Evolutionary conservation across 1,140 invertebrate genomes (phyloP).

Genomic region (Venustaconcha ellipsiformis): DNA sequence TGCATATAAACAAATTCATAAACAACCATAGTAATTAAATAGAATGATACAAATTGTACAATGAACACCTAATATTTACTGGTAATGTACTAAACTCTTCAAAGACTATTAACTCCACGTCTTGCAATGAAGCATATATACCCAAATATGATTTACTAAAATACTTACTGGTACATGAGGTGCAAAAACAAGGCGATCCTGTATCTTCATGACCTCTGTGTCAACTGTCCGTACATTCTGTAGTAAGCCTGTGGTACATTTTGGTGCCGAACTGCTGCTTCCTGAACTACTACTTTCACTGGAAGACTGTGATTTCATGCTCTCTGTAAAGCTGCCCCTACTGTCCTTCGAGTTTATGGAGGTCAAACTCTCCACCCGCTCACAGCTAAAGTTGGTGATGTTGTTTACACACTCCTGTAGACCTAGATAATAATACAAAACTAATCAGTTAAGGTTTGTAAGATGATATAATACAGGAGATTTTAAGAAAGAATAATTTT

Average conservation of each 20-base stretch:
- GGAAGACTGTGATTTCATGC: constrained; percentile 38
- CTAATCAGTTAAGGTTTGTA: no score
- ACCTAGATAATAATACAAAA: constrained; percentile 28
- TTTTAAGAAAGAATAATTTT: no score
- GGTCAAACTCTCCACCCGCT: constrained; percentile 50
- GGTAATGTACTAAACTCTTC: no score
- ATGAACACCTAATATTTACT: no score
- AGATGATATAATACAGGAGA: no score
- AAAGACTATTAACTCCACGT: no score
- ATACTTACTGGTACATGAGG: constrained; percentile 51
- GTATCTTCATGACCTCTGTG: constrained; percentile 53
- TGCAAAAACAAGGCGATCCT: constrained; percentile 58
- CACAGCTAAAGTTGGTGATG: constrained; percentile 60
- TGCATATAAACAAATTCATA: no score
- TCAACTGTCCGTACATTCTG: constrained; percentile 45
- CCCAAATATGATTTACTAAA: no score
- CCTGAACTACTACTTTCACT: constrained; percentile 25
- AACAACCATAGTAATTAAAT: no score
- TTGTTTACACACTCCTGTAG: constrained; percentile 52
- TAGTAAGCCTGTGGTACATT: constrained; percentile 23
- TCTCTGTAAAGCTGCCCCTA: constrained; percentile 32
- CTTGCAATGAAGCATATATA: no score
- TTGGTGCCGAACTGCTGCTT: constrained; percentile 17
- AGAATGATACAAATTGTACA: no score
- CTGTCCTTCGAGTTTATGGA: constrained; percentile 47